Evolutionary conservation across 2,888 invertebrate species (phyloP).

Genomic region (Icerya purchasi): DNA sequence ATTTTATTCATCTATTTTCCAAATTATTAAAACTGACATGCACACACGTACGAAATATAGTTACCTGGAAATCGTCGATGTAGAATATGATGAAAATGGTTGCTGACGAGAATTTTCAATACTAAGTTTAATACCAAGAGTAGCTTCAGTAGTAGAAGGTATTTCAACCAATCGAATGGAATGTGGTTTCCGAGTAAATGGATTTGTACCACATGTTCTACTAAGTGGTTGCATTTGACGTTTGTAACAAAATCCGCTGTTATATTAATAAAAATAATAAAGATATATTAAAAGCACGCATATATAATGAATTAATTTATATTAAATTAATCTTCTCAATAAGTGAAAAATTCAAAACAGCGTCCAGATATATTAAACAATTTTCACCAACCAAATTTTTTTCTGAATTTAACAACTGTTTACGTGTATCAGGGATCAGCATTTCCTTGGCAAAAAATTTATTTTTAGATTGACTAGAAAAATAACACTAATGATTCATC

Average conservation of each 20-base stretch:
- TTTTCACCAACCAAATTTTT: too few relatives aligned
- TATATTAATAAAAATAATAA: conserved; percentile 15
- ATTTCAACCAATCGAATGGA: conserved; percentile 67
- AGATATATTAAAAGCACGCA: neutral
- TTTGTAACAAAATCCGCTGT: conserved; percentile 54
- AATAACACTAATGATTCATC: too few relatives aligned
- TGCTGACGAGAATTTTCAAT: conserved; percentile 31
- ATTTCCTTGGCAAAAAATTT: too few relatives aligned
- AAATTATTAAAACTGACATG: too few relatives aligned
- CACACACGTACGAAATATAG: too few relatives aligned
- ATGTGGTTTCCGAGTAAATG: conserved; percentile 38
- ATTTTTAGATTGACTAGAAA: too few relatives aligned
- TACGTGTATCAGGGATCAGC: too few relatives aligned
- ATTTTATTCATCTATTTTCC: too few relatives aligned
- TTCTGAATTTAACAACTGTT: too few relatives aligned
- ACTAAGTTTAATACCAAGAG: conserved; percentile 40
- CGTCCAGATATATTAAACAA: too few relatives aligned
- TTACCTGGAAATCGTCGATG: conserved; percentile 49
- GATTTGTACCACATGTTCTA: conserved; percentile 30
- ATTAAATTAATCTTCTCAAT: too few relatives aligned
- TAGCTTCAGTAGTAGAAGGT: conserved; percentile 38
- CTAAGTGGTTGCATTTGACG: conserved; percentile 41
- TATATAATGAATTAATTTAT: neutral
- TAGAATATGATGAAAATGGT: conserved; percentile 29
- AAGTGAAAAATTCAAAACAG: too few relatives aligned